Evolutionary conservation across 2,113 vertebrate species (phyloP).

Genomic region (Anhinga anhinga): DNA sequence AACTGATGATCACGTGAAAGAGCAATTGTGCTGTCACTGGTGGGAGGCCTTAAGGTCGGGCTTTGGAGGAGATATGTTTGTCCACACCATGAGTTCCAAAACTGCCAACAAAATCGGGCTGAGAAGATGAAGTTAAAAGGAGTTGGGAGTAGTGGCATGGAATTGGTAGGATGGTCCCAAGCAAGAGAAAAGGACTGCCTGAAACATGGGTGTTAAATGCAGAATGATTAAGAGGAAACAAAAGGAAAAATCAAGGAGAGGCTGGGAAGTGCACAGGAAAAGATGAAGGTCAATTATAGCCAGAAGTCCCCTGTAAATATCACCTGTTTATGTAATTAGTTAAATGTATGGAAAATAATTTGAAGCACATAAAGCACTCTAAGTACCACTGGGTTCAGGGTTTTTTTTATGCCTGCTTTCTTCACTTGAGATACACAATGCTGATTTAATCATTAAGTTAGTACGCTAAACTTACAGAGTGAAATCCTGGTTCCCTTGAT

Average conservation of each 20-base stretch:
- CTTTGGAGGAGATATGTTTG: neutral
- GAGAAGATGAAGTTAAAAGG: neutral
- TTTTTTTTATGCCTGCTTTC: neutral
- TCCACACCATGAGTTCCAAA: neutral
- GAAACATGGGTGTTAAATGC: neutral
- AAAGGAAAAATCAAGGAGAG: conserved; percentile 52
- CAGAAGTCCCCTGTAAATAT: conserved; percentile 50
- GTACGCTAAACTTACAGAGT: neutral
- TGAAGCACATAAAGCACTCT: neutral
- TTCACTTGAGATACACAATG: neutral
- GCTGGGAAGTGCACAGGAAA: conserved; percentile 42
- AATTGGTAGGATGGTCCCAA: neutral
- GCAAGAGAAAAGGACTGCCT: neutral
- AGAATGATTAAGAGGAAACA: conserved; percentile 31
- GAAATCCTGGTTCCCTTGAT: conserved; percentile 7
- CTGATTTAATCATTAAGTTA: neutral
- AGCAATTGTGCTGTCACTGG: neutral
- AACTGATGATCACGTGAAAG: neutral
- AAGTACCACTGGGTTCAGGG: neutral
- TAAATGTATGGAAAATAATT: conserved; percentile 55
- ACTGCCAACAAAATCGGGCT: fast-evolving
- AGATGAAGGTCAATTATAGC: conserved; percentile 51
- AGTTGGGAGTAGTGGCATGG: neutral
- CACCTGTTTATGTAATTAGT: conserved; percentile 39
- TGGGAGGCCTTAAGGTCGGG: neutral